Evolutionary conservation across 2,888 invertebrate genomes (phyloP).

Genomic region (Eupithecia abbreviata): DNA sequence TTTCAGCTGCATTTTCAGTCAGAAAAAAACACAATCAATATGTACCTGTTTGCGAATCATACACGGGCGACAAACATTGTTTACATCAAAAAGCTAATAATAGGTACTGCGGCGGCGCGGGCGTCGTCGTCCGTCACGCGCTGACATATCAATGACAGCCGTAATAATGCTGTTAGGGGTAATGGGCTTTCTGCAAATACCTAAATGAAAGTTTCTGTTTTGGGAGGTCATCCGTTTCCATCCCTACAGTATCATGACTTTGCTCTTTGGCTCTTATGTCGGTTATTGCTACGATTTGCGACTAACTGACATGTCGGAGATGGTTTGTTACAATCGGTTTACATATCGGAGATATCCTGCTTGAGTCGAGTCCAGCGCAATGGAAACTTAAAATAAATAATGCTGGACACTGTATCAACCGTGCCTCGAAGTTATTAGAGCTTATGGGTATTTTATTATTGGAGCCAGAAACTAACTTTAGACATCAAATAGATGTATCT

Average conservation of each 20-base stretch:
- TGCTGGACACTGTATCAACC: neutral
- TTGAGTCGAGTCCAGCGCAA: too few species aligned
- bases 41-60: constrained; percentile 5
- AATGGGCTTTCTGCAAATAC: constrained; percentile 20
- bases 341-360: too few species aligned
- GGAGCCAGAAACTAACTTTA: neutral
- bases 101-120: constrained; percentile 29
- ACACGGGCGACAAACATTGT: constrained; percentile 21
- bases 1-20: neutral
- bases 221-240: neutral
- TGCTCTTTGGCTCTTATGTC: neutral
- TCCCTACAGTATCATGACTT: neutral
- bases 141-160: constrained; percentile 35
- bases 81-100: constrained; percentile 30
- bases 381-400: too few species aligned
- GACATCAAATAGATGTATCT: neutral
- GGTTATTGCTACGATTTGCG: neutral
- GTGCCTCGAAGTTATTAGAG: neutral
- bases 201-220: neutral
- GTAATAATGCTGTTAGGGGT: constrained; percentile 19
- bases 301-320: neutral
- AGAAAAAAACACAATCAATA: neutral
- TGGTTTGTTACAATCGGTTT: neutral
- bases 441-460: too few species aligned
- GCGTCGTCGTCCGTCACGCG: constrained; percentile 31